phyloP scores from a whole-genome alignment of 2,797 vertebrate genomes.

The Astyanax mexicanus region DNA sequence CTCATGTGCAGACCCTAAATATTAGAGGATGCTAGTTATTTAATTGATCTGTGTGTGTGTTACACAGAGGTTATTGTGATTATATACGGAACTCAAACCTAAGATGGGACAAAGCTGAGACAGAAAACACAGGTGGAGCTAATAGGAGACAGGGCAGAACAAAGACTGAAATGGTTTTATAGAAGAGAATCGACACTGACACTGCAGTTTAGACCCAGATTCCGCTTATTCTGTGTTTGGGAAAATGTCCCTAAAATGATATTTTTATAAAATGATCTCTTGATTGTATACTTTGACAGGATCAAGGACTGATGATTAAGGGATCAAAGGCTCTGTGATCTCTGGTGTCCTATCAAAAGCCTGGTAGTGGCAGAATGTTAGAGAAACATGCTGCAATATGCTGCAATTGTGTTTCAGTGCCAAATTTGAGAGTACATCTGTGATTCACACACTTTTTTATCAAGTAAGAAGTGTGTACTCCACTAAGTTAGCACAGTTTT shows the following conservation, averaged over 20 bases:
- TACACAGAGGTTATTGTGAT: too few relatives aligned
- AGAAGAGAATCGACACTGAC: not conserved
- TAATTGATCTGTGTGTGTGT: too few relatives aligned
- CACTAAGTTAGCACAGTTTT: not conserved
- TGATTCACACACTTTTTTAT: not conserved
- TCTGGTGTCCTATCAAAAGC: not conserved
- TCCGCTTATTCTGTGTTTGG: not conserved
- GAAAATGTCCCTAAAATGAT: not conserved
- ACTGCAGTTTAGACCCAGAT: not conserved
- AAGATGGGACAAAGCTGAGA: too few relatives aligned
- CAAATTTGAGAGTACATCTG: not conserved
- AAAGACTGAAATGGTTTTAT: not conserved
- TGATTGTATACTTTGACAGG: not conserved
- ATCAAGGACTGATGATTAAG: constrained; percentile 1
- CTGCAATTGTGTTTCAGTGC: not conserved
- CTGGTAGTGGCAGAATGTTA: not conserved
- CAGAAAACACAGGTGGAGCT: not conserved
- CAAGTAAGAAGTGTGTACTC: not conserved
- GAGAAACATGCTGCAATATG: not conserved
- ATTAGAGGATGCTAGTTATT: too few relatives aligned
- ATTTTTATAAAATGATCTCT: constrained; percentile 16
- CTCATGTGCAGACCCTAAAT: too few relatives aligned
- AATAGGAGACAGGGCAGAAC: not conserved
- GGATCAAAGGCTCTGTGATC: not conserved
- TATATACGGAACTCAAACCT: too few relatives aligned